These are phyloP conservation scores for Cyphomyrmex costatus DNA, from an alignment of 1,140 invertebrate genomes.

Conservation along the genomic window DNA sequence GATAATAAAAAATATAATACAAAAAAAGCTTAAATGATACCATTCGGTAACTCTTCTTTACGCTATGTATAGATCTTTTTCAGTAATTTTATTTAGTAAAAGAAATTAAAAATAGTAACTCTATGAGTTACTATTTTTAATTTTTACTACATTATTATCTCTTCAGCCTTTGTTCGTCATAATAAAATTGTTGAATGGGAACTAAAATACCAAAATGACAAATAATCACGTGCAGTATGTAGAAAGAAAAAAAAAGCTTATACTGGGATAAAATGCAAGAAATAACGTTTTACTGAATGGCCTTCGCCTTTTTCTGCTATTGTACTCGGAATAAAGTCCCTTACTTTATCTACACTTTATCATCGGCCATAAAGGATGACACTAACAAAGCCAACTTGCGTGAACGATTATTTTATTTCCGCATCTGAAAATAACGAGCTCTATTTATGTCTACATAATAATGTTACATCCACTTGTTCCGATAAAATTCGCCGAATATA, in stretches of 20 bases:
- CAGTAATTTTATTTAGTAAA: background rate
- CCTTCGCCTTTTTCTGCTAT: slow-evolving; percentile 44
- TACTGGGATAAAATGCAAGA: slow-evolving; percentile 39
- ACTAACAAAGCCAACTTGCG: slow-evolving; percentile 4
- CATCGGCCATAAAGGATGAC: slow-evolving; percentile 23
- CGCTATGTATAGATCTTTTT: background rate
- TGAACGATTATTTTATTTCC: slow-evolving; percentile 16
- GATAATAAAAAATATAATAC: no score
- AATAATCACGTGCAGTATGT: slow-evolving; percentile 4
- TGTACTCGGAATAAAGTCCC: slow-evolving; percentile 7
- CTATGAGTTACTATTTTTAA: no score
- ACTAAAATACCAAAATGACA: slow-evolving; percentile 18
- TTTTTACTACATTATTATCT: no score
- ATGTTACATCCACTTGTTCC: background rate
- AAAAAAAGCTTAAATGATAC: no score
- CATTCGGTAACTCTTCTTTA: background rate
- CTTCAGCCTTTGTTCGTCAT: background rate
- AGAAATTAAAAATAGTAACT: background rate
- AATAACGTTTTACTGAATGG: slow-evolving; percentile 20
- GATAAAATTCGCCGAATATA: background rate
- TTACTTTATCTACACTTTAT: slow-evolving; percentile 30
- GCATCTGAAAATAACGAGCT: slow-evolving; percentile 13
- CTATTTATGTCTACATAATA: slow-evolving; percentile 18
- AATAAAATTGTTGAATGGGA: slow-evolving; percentile 12
- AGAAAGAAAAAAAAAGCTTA: background rate